phyloP scores from a whole-genome alignment of 2,113 vertebrate genomes.

The Cynocephalus volans region DNA sequence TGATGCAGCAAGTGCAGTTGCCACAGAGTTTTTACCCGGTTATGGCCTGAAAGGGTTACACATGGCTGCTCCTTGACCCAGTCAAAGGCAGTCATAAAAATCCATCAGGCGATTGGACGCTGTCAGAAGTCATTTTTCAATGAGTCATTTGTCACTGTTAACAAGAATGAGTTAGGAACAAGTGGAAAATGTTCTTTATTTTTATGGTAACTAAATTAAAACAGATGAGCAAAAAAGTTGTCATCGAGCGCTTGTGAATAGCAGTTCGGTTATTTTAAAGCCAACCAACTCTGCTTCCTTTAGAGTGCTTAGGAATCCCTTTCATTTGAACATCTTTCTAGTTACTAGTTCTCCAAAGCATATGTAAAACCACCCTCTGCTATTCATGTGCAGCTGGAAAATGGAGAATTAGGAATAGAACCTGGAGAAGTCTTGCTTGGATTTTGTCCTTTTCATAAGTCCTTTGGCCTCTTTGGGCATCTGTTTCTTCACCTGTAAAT shows the following conservation, averaged over 20 bases:
- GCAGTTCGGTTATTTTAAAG: slow-evolving; percentile 75
- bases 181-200: slow-evolving; percentile 85
- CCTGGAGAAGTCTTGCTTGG: background rate
- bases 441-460: slow-evolving; percentile 18
- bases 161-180: slow-evolving; percentile 80
- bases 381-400: background rate
- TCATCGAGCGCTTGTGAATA: slow-evolving; percentile 60
- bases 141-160: slow-evolving; percentile 84
- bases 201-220: slow-evolving; percentile 81
- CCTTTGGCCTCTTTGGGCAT: background rate
- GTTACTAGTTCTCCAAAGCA: background rate
- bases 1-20: slow-evolving; percentile 60
- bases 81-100: slow-evolving; percentile 74
- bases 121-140: slow-evolving; percentile 84
- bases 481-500: slow-evolving; percentile 47
- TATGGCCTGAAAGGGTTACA: slow-evolving; percentile 15
- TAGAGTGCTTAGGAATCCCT: slow-evolving; percentile 7
- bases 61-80: slow-evolving; percentile 62
- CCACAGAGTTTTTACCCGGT: slow-evolving; percentile 56
- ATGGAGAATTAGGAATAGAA: background rate
- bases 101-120: slow-evolving; percentile 69
- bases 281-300: slow-evolving; percentile 46
- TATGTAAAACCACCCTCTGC: background rate
- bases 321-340: slow-evolving; percentile 7
- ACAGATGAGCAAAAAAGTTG: slow-evolving; percentile 80